A percentile compares a stretch with the other conserved stretches of the same genome.
These are phyloP conservation scores for Philotrypesis tridentata DNA, from an alignment of 1,140 invertebrate genomes.

Conservation along the genomic window DNA sequence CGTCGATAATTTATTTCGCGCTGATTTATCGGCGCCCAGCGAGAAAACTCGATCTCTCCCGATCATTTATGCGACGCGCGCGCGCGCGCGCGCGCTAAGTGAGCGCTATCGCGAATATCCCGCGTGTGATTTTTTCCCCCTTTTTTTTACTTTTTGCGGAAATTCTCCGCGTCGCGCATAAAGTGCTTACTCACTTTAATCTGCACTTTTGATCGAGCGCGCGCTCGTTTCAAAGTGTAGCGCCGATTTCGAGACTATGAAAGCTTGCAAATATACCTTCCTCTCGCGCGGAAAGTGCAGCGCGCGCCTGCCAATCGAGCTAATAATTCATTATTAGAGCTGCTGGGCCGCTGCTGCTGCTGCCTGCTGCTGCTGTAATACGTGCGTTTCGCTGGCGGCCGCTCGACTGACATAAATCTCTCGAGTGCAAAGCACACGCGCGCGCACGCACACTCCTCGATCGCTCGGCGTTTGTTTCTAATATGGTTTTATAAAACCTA, in stretches of 20 bases:
- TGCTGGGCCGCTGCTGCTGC: too few relatives aligned
- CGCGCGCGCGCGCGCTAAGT: too few relatives aligned
- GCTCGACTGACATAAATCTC: not conserved
- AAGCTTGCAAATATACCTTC: not conserved
- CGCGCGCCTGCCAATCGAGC: not conserved
- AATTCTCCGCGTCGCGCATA: not conserved
- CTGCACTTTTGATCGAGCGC: not conserved
- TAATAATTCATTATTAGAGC: conserved; percentile 28
- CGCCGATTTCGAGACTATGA: not conserved
- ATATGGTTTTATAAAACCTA: not conserved
- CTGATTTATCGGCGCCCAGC: conserved; percentile 26
- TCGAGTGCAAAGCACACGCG: too few relatives aligned
- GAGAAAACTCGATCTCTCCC: conserved; percentile 19
- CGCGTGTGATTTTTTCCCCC: too few relatives aligned
- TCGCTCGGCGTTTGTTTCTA: not conserved
- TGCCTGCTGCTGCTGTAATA: too few relatives aligned
- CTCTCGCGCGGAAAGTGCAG: not conserved
- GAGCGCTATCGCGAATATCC: conserved; percentile 20
- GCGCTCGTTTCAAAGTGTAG: not conserved
- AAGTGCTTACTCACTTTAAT: conserved; percentile 1
- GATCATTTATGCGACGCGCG: conserved; percentile 52
- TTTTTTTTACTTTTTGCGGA: not conserved
- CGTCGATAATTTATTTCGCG: conserved; percentile 43
- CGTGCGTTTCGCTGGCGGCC: not conserved
- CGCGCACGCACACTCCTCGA: too few relatives aligned